Percentiles rank a stretch among this genome's conserved stretches.
Evolutionary conservation across 2,797 vertebrate species (phyloP).

Genomic region (Acanthiza pusilla): DNA sequence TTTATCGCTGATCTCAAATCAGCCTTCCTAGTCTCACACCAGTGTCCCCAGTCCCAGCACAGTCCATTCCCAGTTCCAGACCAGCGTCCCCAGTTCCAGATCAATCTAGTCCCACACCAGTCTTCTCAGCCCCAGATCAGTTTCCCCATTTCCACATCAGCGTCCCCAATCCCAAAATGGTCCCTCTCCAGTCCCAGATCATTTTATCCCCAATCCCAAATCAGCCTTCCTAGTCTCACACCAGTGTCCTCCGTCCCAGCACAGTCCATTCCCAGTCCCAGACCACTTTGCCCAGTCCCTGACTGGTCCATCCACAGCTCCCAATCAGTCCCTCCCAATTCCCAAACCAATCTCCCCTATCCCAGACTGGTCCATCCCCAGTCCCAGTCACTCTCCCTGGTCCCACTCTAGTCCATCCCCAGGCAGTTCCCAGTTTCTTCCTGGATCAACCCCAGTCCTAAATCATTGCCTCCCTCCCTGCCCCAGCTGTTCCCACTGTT

Average conservation of each 20-base stretch:
- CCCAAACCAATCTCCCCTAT: not conserved
- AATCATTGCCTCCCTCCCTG: not conserved
- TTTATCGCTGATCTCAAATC: not conserved
- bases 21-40: too few relatives aligned
- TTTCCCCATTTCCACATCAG: rapidly evolving
- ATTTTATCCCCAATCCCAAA: not conserved
- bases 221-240: not conserved
- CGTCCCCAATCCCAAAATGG: not conserved
- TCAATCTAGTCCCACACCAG: rapidly evolving
- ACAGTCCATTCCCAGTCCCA: not conserved
- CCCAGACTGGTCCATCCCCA: not conserved
- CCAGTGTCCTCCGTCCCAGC: not conserved
- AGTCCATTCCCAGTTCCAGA: not conserved
- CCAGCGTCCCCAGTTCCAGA: rapidly evolving
- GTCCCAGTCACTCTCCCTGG: not conserved
- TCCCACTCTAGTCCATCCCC: not conserved
- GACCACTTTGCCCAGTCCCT: rapidly evolving
- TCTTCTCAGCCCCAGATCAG: too few relatives aligned
- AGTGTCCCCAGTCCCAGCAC: not conserved
- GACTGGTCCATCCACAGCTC: rapidly evolving
- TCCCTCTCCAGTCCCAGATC: not conserved
- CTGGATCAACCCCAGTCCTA: rapidly evolving
- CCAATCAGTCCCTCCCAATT: not conserved
- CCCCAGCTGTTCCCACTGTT: not conserved
- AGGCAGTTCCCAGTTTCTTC: not conserved